Evolutionary conservation across 2,797 vertebrate genomes (phyloP), one percentile per base, ranked within the genome.

Genomic region (Tangara arthus): DNA sequence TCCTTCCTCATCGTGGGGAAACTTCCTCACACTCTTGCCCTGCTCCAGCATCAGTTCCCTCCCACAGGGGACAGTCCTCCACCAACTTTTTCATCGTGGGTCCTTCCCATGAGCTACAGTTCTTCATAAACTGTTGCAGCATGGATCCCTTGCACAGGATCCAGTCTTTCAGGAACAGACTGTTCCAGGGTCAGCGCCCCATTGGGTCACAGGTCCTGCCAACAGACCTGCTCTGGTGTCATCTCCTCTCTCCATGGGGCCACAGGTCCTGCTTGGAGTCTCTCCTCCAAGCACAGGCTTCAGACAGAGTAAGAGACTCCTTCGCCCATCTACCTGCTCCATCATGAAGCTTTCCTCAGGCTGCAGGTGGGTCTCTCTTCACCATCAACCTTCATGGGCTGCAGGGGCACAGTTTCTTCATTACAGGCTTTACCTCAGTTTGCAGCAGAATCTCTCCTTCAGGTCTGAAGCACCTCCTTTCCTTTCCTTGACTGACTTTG

Each of bases 341-440:
- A 11, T 47, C 47, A 4, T 24, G 41, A 41, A 32, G 47, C 47
- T 55, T 27, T 61, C 10, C 12, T 17, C 10, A 4, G 46, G 10
- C 46, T 73, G 52, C 14, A 39, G 24, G 34, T 52, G 11, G 16
- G 21, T 59, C 30, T 52, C 8, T 44, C 12, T 34, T 8, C 11
- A 11, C 15, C 1, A 0, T 20, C 13, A 8, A 5, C 15, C 9
- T 73, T 24, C 28, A 7, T 12, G 7, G 16, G 13, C 39, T 66
- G 34, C 61, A 47, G 34, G 23, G 21, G 6, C 22, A 9, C 30
- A 53, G 10, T 34, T 88, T 15, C 26, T 15, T 53, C 21, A 22
- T 12, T 17, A 4, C 2, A 0, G 14, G 5, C 39, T 60, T 66
- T 14, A 53, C 9, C 8, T 19, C 22, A 15, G 22, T 1, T 4